A percentile compares a stretch with the other conserved stretches of the same genome.
Evolutionary conservation across 2,888 invertebrate genomes (phyloP).

Genomic region (Rotaria macrura): DNA sequence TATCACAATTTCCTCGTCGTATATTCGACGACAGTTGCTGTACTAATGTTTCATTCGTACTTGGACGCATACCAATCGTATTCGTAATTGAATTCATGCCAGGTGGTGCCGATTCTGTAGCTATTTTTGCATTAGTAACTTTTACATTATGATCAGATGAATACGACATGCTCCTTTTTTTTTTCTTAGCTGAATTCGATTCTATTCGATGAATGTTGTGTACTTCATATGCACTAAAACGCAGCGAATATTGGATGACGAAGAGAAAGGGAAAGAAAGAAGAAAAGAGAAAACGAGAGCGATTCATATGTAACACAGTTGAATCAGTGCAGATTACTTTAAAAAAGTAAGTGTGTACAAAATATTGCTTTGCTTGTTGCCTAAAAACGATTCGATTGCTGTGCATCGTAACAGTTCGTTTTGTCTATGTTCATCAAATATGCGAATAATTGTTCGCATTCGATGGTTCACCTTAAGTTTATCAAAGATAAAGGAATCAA

Average conservation of each 20-base stretch:
- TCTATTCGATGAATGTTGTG: not conserved
- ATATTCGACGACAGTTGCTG: no score
- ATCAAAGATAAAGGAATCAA: no score
- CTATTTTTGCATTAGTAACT: not conserved
- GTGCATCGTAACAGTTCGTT: not conserved
- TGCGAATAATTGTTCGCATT: not conserved
- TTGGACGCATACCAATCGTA: not conserved
- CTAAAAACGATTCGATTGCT: not conserved
- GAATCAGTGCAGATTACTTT: not conserved
- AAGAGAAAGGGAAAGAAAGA: not conserved
- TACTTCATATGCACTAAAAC: not conserved
- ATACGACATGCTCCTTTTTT: not conserved
- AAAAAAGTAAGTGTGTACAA: not conserved
- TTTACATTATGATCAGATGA: not conserved
- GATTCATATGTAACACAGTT: not conserved
- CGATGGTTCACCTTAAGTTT: no score
- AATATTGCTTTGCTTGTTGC: not conserved
- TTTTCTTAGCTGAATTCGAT: not conserved
- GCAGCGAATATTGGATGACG: not conserved
- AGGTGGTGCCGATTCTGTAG: not conserved
- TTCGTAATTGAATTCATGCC: not conserved
- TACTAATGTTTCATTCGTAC: not conserved
- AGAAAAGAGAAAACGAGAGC: no score
- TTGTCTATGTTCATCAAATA: not conserved
- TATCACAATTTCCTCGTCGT: not conserved